Conservation (phyloP, 2,888 invertebrate genomes). For the Argyresthia goedartella region DNA sequence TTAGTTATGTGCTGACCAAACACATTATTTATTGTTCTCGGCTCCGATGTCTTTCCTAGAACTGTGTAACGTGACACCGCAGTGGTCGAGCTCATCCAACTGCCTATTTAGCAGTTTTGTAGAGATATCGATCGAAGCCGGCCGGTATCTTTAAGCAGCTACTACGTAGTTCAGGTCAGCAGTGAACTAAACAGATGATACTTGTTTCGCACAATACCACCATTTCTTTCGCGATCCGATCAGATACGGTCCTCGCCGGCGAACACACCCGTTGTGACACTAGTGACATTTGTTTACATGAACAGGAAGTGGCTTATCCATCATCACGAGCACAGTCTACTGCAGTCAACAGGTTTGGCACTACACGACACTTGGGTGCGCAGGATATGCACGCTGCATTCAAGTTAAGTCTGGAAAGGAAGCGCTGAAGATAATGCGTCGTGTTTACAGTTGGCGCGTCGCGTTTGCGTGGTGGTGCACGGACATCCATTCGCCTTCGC, state of each 20-base stretch:
- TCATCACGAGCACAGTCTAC: constrained; percentile 40
- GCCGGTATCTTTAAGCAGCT: constrained; percentile 23
- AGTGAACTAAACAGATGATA: constrained; percentile 34
- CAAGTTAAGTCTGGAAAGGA: constrained; percentile 56
- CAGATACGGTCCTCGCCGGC: constrained; percentile 33
- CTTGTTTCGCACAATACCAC: constrained; percentile 52
- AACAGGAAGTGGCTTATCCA: constrained; percentile 44
- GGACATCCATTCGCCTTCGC: constrained; percentile 35
- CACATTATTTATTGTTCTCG: constrained; percentile 33
- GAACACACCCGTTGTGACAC: constrained; percentile 49
- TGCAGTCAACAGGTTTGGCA: constrained; percentile 57
- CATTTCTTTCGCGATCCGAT: constrained; percentile 49
- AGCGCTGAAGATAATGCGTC: constrained; percentile 55
- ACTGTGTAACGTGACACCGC: constrained; percentile 44
- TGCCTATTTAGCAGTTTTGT: constrained; percentile 32
- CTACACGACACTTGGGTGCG: constrained; percentile 48
- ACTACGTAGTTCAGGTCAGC: constrained; percentile 24
- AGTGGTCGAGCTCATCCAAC: constrained; percentile 28
- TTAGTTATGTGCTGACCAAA: constrained; percentile 25
- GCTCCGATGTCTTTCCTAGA: constrained; percentile 33
- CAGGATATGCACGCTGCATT: constrained; percentile 36
- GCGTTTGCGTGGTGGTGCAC: constrained; percentile 19
- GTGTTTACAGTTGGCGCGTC: constrained; percentile 62
- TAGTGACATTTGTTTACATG: constrained; percentile 54
- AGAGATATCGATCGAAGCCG: constrained; percentile 32